Conservation (phyloP, 1,140 invertebrate species). For the Brachionus angularis region DNA sequence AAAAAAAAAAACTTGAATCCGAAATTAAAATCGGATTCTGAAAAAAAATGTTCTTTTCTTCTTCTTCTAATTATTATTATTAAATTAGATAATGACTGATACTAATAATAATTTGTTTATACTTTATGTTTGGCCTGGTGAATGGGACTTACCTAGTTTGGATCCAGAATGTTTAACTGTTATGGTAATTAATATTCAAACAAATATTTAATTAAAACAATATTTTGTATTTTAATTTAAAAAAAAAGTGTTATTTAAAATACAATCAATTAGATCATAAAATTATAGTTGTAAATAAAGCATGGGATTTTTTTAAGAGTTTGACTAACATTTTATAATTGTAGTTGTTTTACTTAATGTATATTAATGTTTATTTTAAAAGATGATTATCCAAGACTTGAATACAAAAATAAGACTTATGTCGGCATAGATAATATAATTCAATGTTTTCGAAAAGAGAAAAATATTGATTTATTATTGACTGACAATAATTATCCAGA, state of each 20-base stretch:
- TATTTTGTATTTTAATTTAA: neutral
- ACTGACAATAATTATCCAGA: constrained; percentile 19
- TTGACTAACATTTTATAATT: too few relatives aligned
- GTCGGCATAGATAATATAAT: constrained; percentile 19
- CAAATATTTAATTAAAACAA: neutral
- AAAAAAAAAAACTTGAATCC: too few relatives aligned
- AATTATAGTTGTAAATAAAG: neutral
- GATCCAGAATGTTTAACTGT: constrained; percentile 25
- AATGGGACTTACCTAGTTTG: constrained; percentile 30
- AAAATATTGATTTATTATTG: neutral
- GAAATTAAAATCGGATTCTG: neutral
- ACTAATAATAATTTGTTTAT: neutral
- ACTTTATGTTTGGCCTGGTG: constrained; percentile 29
- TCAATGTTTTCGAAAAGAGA: constrained; percentile 3
- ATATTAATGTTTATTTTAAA: too few relatives aligned
- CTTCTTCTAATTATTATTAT: neutral
- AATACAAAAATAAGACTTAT: neutral
- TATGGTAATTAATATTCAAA: constrained; percentile 7
- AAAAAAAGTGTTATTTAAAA: constrained; percentile 22
- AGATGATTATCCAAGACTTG: constrained; percentile 13
- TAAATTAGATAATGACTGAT: neutral
- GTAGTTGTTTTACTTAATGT: too few relatives aligned
- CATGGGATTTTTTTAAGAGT: constrained; percentile 26
- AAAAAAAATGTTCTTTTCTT: neutral
- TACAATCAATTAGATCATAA: neutral